Conservation (phyloP, 2,888 invertebrate species). For the Mesorhabditis sp. region DNA sequence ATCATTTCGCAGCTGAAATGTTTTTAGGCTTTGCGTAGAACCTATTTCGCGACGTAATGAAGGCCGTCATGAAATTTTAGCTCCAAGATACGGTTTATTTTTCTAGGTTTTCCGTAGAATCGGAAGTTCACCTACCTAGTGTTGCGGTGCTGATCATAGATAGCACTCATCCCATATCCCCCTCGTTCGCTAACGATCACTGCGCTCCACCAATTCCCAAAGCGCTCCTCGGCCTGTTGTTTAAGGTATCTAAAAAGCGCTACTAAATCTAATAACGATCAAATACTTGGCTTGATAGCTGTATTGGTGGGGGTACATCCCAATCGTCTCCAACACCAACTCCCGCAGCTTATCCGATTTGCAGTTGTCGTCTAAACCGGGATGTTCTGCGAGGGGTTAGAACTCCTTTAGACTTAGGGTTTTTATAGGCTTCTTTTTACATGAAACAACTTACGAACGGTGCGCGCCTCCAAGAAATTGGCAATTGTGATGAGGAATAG, state of each 20-base stretch:
- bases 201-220: slow-evolving; percentile 57
- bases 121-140: slow-evolving; percentile 37
- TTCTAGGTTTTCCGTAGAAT: not conserved
- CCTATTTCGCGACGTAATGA: too few species aligned
- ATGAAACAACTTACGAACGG: too few species aligned
- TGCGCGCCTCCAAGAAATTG: too few species aligned
- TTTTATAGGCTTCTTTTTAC: too few species aligned
- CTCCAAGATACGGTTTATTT: not conserved
- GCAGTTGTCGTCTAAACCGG: slow-evolving; percentile 51
- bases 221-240: slow-evolving; percentile 54
- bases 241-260: slow-evolving; percentile 48
- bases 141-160: slow-evolving; percentile 55
- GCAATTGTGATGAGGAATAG: too few species aligned
- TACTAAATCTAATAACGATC: not conserved
- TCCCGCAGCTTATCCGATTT: slow-evolving; percentile 54
- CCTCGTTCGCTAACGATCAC: slow-evolving; percentile 56
- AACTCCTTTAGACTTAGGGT: too few species aligned
- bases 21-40: not conserved
- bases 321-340: slow-evolving; percentile 53
- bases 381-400: not conserved
- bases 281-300: slow-evolving; percentile 56
- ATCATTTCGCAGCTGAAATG: slow-evolving; percentile 54
- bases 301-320: slow-evolving; percentile 56
- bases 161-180: slow-evolving; percentile 56
- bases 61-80: not conserved